Percentiles rank a stretch among this genome's conserved stretches.
These are phyloP conservation scores for Hylaeus anthracinus DNA, from an alignment of 1,140 invertebrate genomes.

Conservation along the genomic window DNA sequence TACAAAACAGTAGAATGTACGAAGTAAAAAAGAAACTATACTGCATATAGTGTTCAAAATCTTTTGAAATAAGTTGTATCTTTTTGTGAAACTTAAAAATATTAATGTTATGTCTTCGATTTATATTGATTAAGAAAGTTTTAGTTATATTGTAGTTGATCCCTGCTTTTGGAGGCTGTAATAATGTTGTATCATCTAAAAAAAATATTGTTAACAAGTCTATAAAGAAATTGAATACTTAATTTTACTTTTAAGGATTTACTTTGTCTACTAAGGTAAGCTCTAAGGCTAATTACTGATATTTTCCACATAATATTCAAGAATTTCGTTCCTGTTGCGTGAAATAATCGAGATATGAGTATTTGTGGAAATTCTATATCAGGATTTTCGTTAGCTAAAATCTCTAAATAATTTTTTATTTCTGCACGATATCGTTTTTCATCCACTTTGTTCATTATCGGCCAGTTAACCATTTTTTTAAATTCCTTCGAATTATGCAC, in stretches of 20 bases:
- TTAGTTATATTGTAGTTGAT: slow-evolving; percentile 4
- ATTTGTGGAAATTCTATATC: slow-evolving; percentile 69
- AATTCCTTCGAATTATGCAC: slow-evolving; percentile 76
- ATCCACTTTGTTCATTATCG: slow-evolving; percentile 76
- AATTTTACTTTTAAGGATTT: slow-evolving; percentile 14
- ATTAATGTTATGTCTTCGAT: slow-evolving; percentile 24
- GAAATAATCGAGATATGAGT: slow-evolving; percentile 65
- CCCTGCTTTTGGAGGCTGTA: slow-evolving; percentile 10
- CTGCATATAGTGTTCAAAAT: slow-evolving; percentile 37
- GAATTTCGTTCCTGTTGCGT: slow-evolving; percentile 68
- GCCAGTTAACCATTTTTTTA: slow-evolving; percentile 78
- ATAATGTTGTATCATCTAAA: slow-evolving; percentile 33
- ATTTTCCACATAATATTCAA: slow-evolving; percentile 70
- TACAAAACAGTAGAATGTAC: slow-evolving; percentile 3
- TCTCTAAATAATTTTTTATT: slow-evolving; percentile 63
- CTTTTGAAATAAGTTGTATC: slow-evolving; percentile 24
- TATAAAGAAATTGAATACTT: background rate
- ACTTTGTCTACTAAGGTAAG: slow-evolving; percentile 58
- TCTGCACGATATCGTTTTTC: slow-evolving; percentile 76
- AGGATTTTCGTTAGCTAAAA: slow-evolving; percentile 66
- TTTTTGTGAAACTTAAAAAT: slow-evolving; percentile 8
- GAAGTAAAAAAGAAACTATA: slow-evolving; percentile 20
- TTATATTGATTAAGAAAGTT: slow-evolving; percentile 39
- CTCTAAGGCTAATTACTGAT: slow-evolving; percentile 62
- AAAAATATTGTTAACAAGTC: background rate